These are phyloP conservation scores for Xylocampa areola DNA, from an alignment of 2,888 invertebrate genomes.

Conservation along the genomic window DNA sequence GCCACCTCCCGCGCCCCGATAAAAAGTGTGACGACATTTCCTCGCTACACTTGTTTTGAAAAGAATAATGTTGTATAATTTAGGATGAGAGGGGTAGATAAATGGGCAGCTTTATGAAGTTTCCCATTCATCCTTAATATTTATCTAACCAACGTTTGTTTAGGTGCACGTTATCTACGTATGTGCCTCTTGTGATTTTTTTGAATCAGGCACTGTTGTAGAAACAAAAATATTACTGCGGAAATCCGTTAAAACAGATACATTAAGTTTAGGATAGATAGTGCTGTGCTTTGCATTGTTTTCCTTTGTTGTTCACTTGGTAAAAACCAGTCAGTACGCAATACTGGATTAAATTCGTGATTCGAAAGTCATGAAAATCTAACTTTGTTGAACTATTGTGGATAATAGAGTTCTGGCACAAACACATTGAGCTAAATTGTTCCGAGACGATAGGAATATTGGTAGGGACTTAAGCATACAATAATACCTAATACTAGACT, in stretches of 20 bases:
- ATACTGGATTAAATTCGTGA: conserved; percentile 27
- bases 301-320: conserved; percentile 48
- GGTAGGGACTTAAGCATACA: conserved; percentile 15
- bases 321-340: conserved; percentile 29
- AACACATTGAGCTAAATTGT: conserved; percentile 39
- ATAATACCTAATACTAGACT: conserved; percentile 9
- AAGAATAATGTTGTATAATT: conserved; percentile 68
- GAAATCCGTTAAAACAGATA: conserved; percentile 16
- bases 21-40: conserved; percentile 68
- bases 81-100: conserved; percentile 64
- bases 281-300: conserved; percentile 40
- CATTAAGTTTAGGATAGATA: conserved; percentile 10
- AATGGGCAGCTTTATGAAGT: conserved; percentile 58
- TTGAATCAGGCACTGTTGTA: conserved; percentile 16
- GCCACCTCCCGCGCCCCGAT: conserved; percentile 45
- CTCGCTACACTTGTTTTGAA: conserved; percentile 60
- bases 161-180: conserved; percentile 46
- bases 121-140: conserved; percentile 52
- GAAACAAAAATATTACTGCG: conserved; percentile 8
- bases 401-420: conserved; percentile 22
- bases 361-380: conserved; percentile 41
- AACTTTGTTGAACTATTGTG: conserved; percentile 27
- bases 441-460: conserved; percentile 15
- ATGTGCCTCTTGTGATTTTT: conserved; percentile 13
- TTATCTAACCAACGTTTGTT: conserved; percentile 61